Evolutionary conservation across 2,113 vertebrate species (phyloP).

Genomic region (Crocuta crocuta): DNA sequence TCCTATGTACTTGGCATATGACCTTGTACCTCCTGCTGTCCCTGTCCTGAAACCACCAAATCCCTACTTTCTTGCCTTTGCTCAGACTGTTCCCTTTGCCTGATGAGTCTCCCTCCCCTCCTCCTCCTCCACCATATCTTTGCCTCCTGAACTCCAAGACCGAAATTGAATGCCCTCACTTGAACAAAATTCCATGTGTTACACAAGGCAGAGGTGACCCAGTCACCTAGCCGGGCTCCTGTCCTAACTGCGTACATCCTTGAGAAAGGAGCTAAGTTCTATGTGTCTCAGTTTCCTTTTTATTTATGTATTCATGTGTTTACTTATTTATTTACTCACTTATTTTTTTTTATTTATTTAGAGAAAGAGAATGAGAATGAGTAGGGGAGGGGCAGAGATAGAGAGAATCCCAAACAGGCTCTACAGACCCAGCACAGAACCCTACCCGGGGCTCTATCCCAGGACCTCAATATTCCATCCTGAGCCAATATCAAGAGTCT

Average conservation of each 20-base stretch:
- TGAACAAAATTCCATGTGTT: neutral
- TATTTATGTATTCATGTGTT: too few species aligned
- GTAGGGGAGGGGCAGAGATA: too few species aligned
- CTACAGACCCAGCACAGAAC: too few species aligned
- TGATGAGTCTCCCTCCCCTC: neutral
- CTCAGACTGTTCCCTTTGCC: neutral
- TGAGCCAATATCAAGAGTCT: too few species aligned
- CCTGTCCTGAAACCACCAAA: neutral
- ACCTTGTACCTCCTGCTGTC: neutral
- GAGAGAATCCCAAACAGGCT: too few species aligned
- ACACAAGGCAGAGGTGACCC: neutral
- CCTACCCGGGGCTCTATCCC: too few species aligned
- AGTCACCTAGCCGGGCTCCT: neutral
- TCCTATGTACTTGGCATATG: neutral
- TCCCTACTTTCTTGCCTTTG: conserved; percentile 24
- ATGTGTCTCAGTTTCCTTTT: neutral
- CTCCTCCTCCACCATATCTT: neutral
- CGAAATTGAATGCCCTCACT: neutral
- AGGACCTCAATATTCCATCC: too few species aligned
- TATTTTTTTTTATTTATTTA: too few species aligned
- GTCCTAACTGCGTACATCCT: neutral
- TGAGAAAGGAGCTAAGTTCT: neutral
- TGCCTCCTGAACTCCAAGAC: neutral
- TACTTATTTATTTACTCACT: too few species aligned
- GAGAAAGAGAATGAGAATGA: too few species aligned